Conservation (phyloP, 2,797 vertebrate genomes). For the Botia almorhae region DNA sequence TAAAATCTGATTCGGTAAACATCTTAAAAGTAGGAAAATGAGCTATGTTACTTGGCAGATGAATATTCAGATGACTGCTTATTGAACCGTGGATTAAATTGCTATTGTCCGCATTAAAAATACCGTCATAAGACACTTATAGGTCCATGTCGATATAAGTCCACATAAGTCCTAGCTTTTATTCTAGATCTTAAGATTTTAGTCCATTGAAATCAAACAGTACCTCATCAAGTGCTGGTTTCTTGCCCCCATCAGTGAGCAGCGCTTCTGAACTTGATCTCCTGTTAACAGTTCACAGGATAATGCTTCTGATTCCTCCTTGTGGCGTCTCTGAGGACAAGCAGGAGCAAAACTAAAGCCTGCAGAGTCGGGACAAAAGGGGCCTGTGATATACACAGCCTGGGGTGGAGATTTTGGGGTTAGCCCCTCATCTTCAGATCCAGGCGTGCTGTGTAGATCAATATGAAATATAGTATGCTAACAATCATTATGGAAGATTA, state of each 20-base stretch:
- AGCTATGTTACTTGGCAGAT: too few relatives aligned
- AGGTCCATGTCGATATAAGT: too few relatives aligned
- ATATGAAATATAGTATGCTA: constrained; percentile 53
- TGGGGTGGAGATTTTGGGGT: constrained; percentile 52
- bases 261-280: constrained; percentile 33
- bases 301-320: constrained; percentile 44
- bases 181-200: too few relatives aligned
- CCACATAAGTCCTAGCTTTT: too few relatives aligned
- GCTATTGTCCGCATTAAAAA: too few relatives aligned
- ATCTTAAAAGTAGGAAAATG: too few relatives aligned
- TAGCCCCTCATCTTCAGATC: constrained; percentile 53
- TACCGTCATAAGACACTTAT: too few relatives aligned
- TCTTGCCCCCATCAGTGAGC: neutral
- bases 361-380: constrained; percentile 50
- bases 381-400: constrained; percentile 46
- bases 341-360: constrained; percentile 38
- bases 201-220: neutral
- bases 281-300: constrained; percentile 21
- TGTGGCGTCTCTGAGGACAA: constrained; percentile 33
- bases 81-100: too few relatives aligned
- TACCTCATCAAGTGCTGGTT: neutral
- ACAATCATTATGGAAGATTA: constrained; percentile 48
- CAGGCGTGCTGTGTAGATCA: constrained; percentile 49
- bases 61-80: too few relatives aligned
- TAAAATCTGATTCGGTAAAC: too few relatives aligned